Percentiles rank a stretch among this genome's conserved stretches.
phyloP scores from a whole-genome alignment of 2,113 vertebrate species.

The Lagenorhynchus albirostris region DNA sequence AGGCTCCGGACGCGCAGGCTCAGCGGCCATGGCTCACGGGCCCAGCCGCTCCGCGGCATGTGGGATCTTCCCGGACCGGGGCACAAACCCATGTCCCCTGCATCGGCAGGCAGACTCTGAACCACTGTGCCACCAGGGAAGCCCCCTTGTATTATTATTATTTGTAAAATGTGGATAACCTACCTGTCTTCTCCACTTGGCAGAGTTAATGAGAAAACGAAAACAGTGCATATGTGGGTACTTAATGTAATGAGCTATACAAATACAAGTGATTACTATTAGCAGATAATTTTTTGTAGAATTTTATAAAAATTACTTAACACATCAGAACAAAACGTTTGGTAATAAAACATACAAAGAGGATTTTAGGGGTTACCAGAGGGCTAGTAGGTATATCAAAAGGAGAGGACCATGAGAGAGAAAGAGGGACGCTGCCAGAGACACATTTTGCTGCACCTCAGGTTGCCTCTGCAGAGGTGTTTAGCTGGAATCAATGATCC shows the following conservation, averaged over 20 bases:
- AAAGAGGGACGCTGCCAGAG: not conserved
- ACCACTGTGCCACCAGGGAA: too few species aligned
- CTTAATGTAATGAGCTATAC: not conserved
- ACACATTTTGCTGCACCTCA: not conserved
- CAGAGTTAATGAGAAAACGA: not conserved
- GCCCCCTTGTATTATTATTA: not conserved
- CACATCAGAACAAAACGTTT: not conserved
- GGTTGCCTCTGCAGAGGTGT: not conserved
- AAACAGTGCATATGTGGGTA: not conserved
- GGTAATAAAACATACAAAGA: slow-evolving; percentile 8
- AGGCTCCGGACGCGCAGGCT: too few species aligned
- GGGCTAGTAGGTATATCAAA: not conserved
- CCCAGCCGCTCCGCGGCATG: too few species aligned
- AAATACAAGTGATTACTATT: not conserved
- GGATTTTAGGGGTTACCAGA: not conserved
- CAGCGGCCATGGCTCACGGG: too few species aligned
- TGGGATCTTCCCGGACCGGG: too few species aligned
- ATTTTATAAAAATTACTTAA: not conserved
- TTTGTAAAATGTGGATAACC: not conserved
- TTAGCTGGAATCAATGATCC: not conserved
- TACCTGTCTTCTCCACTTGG: not conserved
- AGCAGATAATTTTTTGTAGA: not conserved
- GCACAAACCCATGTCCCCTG: too few species aligned
- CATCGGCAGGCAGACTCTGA: too few species aligned
- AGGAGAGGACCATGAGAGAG: not conserved